phyloP scores from a whole-genome alignment of 2,888 invertebrate species.

The Scaptomyza reducta region DNA sequence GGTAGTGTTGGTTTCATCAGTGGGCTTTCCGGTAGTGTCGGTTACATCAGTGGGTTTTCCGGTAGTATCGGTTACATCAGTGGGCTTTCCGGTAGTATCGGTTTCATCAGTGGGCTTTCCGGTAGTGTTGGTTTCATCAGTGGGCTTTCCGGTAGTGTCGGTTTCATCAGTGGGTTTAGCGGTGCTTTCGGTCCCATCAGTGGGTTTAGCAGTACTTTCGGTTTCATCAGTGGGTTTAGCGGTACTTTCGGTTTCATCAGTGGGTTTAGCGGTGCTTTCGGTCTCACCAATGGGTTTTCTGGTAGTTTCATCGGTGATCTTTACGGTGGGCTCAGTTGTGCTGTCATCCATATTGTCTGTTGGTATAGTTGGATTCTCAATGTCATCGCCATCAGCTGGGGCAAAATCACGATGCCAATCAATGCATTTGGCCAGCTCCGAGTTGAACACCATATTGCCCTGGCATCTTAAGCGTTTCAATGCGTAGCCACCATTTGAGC shows the following conservation, averaged over 20 bases:
- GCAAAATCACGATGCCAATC: neutral
- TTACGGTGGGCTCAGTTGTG: neutral
- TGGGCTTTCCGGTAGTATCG: neutral
- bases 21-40: neutral
- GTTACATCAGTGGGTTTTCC: neutral
- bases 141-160: neutral
- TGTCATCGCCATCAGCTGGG: conserved; percentile 52
- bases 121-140: neutral
- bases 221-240: neutral
- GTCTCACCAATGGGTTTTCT: conserved; percentile 5
- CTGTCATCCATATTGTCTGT: conserved; percentile 34
- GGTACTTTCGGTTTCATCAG: neutral
- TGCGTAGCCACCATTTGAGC: conserved; percentile 48
- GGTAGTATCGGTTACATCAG: neutral
- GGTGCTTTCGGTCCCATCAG: conserved; percentile 1
- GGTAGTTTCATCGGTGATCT: neutral
- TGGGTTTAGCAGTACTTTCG: neutral
- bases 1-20: neutral
- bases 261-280: conserved; percentile 8
- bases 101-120: neutral
- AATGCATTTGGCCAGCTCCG: conserved; percentile 48
- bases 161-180: neutral
- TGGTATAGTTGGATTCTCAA: conserved; percentile 64
- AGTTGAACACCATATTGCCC: conserved; percentile 50
- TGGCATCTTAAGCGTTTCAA: conserved; percentile 54